These are phyloP conservation scores for Cheiracanthium punctorium DNA, from an alignment of 2,888 invertebrate species.

Conservation along the genomic window DNA sequence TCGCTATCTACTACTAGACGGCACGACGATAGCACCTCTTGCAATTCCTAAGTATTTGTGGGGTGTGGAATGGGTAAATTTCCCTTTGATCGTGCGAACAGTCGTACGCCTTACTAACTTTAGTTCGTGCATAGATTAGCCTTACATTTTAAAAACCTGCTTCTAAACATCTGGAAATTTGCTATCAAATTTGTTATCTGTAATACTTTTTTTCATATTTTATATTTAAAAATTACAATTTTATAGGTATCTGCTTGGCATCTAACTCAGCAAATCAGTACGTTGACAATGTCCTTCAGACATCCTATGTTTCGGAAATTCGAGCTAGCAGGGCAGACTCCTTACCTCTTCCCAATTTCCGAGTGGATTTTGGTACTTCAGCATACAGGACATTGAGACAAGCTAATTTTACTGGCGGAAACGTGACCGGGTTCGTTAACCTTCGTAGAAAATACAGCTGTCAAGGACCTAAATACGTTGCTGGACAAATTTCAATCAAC, in stretches of 20 bases:
- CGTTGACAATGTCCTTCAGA: constrained; percentile 42
- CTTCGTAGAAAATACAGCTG: constrained; percentile 37
- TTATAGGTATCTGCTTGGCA: constrained; percentile 40
- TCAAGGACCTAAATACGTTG: constrained; percentile 12
- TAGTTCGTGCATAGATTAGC: no score
- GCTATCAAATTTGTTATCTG: no score
- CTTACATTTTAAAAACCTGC: no score
- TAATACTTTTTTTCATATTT: not conserved
- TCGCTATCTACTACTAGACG: no score
- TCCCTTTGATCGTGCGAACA: no score
- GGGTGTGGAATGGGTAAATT: no score
- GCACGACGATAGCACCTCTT: no score
- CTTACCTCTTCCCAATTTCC: constrained; percentile 29
- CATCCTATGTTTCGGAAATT: constrained; percentile 18
- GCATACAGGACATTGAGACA: constrained; percentile 15
- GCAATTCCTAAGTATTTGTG: no score
- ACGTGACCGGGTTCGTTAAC: constrained; percentile 31
- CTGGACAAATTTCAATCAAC: constrained; percentile 42
- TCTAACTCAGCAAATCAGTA: constrained; percentile 49
- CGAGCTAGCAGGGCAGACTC: constrained; percentile 20
- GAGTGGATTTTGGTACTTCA: constrained; percentile 10
- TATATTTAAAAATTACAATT: no score
- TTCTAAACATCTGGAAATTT: no score
- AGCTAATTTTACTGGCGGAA: constrained; percentile 38
- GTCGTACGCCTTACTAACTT: no score